Percentiles rank a stretch among this genome's conserved stretches.
Evolutionary conservation across 2,113 vertebrate genomes (phyloP).

Genomic region (Smithornis capensis): DNA sequence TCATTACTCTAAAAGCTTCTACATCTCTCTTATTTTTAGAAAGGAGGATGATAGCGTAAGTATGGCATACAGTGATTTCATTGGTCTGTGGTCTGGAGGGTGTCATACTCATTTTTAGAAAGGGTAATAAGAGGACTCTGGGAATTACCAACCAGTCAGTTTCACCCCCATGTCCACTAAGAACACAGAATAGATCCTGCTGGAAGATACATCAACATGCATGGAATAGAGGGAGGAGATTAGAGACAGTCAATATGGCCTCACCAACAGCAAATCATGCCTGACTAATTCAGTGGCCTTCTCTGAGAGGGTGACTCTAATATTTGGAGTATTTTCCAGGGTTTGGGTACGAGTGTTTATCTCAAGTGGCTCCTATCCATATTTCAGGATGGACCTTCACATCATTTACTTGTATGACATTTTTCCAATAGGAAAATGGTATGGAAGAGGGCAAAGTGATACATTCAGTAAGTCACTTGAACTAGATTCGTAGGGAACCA

Average conservation of each 20-base stretch:
- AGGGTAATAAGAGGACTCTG: not conserved
- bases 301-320: not conserved
- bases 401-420: not conserved
- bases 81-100: not conserved
- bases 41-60: not conserved
- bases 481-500: rapidly evolving
- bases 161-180: not conserved
- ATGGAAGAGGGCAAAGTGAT: not conserved
- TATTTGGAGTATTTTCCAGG: not conserved
- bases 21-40: not conserved
- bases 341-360: not conserved
- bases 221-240: not conserved
- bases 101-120: not conserved
- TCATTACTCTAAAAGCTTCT: not conserved
- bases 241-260: not conserved
- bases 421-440: not conserved
- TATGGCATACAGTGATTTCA: not conserved
- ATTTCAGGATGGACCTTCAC: not conserved
- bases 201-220: not conserved
- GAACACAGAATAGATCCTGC: not conserved
- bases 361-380: not conserved
- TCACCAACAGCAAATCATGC: not conserved
- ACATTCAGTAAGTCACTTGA: not conserved
- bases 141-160: not conserved
- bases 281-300: not conserved